Evolutionary conservation across 2,113 vertebrate genomes (phyloP), one percentile per base, ranked within the genome.

Genomic region (Epinephelus cyanopodus): DNA sequence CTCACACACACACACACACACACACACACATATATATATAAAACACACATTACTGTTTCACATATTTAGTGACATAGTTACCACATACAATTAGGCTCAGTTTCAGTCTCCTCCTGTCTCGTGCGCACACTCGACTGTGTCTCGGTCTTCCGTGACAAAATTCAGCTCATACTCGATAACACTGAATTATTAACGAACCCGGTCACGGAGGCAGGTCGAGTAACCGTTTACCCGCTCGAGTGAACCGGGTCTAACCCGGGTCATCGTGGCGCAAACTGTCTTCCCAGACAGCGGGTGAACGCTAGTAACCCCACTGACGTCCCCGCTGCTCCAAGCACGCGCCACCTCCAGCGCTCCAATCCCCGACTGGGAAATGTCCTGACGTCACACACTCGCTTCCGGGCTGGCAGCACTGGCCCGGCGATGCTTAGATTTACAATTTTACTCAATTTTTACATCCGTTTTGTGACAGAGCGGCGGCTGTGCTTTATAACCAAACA

Each of bases 321-420:
- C 77, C 71, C 50, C 3, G 37, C 67, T 81, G 53, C 86, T 92
- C 87, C 79, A 80, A 92, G 83, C 95, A 95, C 96, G 95, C 96
- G 95, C 96, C 96, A 97, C 96, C 94, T 85, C 7, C 7, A 29
- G 10, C 47, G 17, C 61, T 64, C 96, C 96, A 97, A 97, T 95
- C 90, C 67, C 74, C 53, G 80, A 29, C 48, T 8, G 78, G 87
- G 88, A 78, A 76, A 13, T n/a, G n/a, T 5, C 75, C 47, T 77
- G 87, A 94, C 94, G 93, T 92, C 91, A 86, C 10, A 3, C 14
- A 21, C 18, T 56, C 33, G 85, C 93, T 95, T 96, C 95, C 95
- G 93, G 94, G 74, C 90, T 91, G 81, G 60, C 42, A 57, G 50
- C 57, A 29, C 63, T 87, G 85, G 70, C 82, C 90, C 86, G 91